Conservation (phyloP, 2,113 vertebrate species). For the Cervus canadensis region DNA sequence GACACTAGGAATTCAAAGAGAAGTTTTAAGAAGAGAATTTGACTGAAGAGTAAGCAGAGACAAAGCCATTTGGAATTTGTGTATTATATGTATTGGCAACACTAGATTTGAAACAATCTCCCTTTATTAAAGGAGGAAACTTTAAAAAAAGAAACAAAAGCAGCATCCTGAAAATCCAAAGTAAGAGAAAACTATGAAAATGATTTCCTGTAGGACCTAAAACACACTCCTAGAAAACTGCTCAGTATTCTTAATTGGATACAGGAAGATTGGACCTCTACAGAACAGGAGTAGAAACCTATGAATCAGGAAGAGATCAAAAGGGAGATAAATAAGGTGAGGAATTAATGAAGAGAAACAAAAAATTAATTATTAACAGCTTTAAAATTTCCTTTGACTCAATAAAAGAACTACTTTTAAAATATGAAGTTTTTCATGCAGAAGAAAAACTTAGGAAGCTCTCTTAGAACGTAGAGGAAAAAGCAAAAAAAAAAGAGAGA, state of each 20-base stretch:
- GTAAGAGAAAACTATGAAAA: conserved; percentile 29
- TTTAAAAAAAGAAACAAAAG: background rate
- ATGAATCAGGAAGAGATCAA: background rate
- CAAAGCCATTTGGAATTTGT: background rate
- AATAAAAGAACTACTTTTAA: conserved; percentile 30
- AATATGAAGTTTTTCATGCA: background rate
- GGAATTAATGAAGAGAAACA: background rate
- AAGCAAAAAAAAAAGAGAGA: accelerated
- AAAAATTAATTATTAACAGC: conserved; percentile 19
- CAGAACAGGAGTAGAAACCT: background rate
- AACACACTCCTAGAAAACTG: conserved; percentile 23
- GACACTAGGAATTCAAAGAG: background rate
- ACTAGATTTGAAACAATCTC: background rate
- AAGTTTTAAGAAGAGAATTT: conserved; percentile 5
- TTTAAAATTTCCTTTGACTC: background rate
- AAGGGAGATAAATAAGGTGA: background rate
- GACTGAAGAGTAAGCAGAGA: background rate
- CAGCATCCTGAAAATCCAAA: background rate
- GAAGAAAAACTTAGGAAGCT: background rate
- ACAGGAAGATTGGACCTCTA: background rate
- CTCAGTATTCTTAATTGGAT: background rate
- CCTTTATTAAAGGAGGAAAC: background rate
- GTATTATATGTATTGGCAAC: background rate
- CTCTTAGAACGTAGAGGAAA: background rate
- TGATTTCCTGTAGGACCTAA: background rate